Percentiles rank a stretch among this genome's conserved stretches.
Conservation (phyloP, 2,888 invertebrate genomes). For the Bugulina stolonifera region DNA sequence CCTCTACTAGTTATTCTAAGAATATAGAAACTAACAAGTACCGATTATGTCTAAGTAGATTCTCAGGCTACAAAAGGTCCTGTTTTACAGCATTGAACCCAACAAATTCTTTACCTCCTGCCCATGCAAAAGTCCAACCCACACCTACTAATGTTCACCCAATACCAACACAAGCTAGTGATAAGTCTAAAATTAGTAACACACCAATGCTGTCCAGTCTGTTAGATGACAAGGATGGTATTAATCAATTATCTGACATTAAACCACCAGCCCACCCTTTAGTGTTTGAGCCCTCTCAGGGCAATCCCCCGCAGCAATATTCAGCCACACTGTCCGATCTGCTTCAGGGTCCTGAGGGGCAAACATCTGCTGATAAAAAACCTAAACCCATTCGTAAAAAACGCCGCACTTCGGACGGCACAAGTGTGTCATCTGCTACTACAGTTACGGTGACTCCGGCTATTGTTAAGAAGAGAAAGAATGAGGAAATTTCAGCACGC, state of each 20-base stretch:
- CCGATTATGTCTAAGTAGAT: conserved; percentile 13
- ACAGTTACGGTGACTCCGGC: not conserved
- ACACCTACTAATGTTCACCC: not conserved
- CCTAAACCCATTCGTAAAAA: conserved; percentile 6
- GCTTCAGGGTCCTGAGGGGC: not conserved
- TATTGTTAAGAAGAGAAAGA: not conserved
- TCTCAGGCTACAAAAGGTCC: conserved; percentile 27
- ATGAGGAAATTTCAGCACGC: not conserved
- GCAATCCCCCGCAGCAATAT: not conserved
- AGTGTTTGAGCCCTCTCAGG: not conserved
- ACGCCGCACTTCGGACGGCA: not conserved
- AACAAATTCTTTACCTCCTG: not conserved
- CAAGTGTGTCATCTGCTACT: not conserved
- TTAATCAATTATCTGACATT: not conserved
- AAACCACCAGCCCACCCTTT: not conserved
- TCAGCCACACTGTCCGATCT: conserved; percentile 11
- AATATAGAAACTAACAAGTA: conserved; percentile 26
- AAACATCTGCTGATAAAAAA: not conserved
- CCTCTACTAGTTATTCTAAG: conserved; percentile 24
- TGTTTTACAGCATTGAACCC: conserved; percentile 50
- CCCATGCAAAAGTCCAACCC: not conserved
- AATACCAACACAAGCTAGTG: conserved; percentile 26
- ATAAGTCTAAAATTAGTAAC: conserved; percentile 34
- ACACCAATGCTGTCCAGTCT: conserved; percentile 47
- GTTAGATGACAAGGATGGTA: conserved; percentile 36